A percentile compares a stretch with the other conserved stretches of the same genome.
phyloP scores from a whole-genome alignment of 2,797 vertebrate genomes.

The Bufotes viridis region DNA sequence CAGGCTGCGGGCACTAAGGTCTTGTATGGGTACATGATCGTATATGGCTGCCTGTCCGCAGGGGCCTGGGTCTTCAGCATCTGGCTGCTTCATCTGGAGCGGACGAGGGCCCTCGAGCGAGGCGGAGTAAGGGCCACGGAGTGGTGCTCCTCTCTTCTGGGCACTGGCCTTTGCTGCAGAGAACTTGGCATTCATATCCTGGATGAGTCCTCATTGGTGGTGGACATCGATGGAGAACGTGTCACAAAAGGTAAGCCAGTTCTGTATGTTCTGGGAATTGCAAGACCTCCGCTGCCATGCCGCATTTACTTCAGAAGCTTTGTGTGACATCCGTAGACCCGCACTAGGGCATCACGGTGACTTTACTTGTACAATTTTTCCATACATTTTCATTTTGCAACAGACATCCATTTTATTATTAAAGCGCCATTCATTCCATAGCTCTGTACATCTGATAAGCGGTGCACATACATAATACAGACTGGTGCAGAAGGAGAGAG shows the following conservation, averaged over 20 bases:
- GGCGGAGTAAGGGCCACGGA: constrained; percentile 86
- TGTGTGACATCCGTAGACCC: too few species aligned
- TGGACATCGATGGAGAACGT: constrained; percentile 75
- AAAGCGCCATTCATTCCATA: too few species aligned
- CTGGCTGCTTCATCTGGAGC: constrained; percentile 84
- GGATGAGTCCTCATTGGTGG: constrained; percentile 89
- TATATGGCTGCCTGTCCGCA: constrained; percentile 80
- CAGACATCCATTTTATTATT: too few species aligned
- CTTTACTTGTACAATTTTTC: too few species aligned
- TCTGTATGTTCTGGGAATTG: neutral
- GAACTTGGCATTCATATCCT: constrained; percentile 89
- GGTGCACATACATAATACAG: too few species aligned
- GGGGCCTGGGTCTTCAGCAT: constrained; percentile 81
- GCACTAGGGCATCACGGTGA: too few species aligned
- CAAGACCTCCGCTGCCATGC: too few species aligned
- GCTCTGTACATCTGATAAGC: too few species aligned
- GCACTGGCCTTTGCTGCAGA: constrained; percentile 85
- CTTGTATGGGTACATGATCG: constrained; percentile 83
- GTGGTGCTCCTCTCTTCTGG: constrained; percentile 85
- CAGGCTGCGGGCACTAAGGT: constrained; percentile 62
- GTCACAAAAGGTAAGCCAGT: constrained; percentile 76
- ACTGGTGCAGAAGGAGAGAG: too few species aligned
- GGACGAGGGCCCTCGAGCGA: constrained; percentile 77
- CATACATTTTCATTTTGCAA: too few species aligned
- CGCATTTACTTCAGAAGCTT: too few species aligned